Base-by-base conservation (phyloP, 2,888 invertebrate species). In the Bembecia ichneumoniformis region DNA sequence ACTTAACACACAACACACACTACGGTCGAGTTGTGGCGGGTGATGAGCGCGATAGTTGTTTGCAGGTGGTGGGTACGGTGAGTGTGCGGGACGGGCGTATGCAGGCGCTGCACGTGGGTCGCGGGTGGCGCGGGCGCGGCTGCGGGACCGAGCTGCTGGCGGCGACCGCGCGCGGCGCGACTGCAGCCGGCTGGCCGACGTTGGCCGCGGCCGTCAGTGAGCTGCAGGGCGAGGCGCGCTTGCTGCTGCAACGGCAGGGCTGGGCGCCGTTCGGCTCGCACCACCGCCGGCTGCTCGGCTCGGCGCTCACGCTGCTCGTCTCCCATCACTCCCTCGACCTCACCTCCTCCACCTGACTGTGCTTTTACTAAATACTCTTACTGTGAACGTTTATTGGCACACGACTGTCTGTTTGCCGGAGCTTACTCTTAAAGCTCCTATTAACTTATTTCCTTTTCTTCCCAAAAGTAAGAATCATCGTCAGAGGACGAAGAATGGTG, bases 11-110 rank as follows among this genome's bases (percentile, higher is more conserved):
- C n/a, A n/a, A n/a, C n/a, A n/a, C n/a, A n/a, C n/a, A n/a, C n/a
- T n/a, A n/a, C n/a, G n/a, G n/a, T n/a, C n/a, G n/a, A n/a, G n/a
- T n/a, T n/a, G n/a, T n/a, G n/a, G n/a, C n/a, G n/a, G n/a, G n/a
- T n/a, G n/a, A n/a, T n/a, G n/a, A n/a, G n/a, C n/a, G n/a, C n/a
- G n/a, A n/a, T n/a, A n/a, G n/a, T n/a, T n/a, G n/a, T n/a, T 15
- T 47, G 40, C 63, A 63, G 63, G 44, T 76, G 49, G 64, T 77
- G 58, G 78, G 73, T 52, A 72, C 76, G 35, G 64, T 62, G 51
- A 70, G 71, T 58, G 59, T 75, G 52, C 28, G 57, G 51, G 50
- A 56, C 62, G 48, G 71, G 65, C 52, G 76, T 72, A 58, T 77
- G 55, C 68, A 70, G 52, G 66, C 59, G 46, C 62, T 77, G 43